Evolutionary conservation across 2,888 invertebrate genomes (phyloP), one percentile per base, ranked within the genome.

Genomic region (Ornithoptera alexandrae): DNA sequence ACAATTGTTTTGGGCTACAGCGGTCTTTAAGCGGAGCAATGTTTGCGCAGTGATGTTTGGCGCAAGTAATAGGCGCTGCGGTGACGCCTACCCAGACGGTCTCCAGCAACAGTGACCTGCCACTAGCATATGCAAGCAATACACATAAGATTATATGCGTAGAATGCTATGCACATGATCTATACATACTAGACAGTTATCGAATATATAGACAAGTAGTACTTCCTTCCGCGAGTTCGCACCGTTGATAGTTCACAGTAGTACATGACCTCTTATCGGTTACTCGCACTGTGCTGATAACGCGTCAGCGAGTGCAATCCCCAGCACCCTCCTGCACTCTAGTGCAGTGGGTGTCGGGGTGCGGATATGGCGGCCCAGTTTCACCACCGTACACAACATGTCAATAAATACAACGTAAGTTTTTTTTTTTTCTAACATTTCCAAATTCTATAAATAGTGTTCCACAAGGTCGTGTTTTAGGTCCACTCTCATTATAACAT

Each of bases 231-330:
- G 65, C 42, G 42, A 60, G 24, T 53, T 63, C 2, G 39, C 20
- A 36, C 36, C 46, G 59, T 24, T 24, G 59, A 57, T 58, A 65
- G 24, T 60, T 6, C n/a, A 60, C 0, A 58, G n/a, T 66, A 66
- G 60, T 30, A 56, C 17, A 20, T 60, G 65, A 61, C 69, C 68
- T 69, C 68, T 69, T 69, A 69, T 69, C 67, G 24, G 46, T 42
- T 24, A 60, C 22, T 60, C 53, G 60, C 61, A 22, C 65, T 53
- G 64, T 53, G 12, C 39, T 50, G 64, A 65, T 69, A 69, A 17
- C n/a, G 39, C 60, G 50, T 7, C 50, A 22, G 18, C 20, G 39
- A 36, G 24, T 57, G 56, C 42, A 36, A 58, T 2, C 63, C 36
- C 56, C 12, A 8, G 18, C 53, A 24, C 50, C 62, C 18, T 53